These are phyloP conservation scores for Apis dorsata DNA, from an alignment of 1,140 invertebrate genomes.

Conservation along the genomic window DNA sequence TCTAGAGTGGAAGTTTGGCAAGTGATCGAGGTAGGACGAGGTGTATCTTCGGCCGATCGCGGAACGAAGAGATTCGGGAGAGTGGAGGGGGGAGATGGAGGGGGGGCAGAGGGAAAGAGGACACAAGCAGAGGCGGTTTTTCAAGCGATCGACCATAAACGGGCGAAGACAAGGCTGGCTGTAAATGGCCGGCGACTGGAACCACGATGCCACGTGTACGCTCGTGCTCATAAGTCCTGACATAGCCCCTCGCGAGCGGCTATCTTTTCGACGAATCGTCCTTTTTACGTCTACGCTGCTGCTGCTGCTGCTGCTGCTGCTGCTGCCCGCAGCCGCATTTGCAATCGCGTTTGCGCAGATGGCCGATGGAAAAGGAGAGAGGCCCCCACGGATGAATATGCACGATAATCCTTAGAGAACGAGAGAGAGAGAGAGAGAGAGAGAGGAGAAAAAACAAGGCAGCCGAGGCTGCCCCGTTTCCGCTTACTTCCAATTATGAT, in stretches of 20 bases:
- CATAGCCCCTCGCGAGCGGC: constrained; percentile 44
- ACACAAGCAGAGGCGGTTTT: constrained; percentile 69
- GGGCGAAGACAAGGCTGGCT: constrained; percentile 74
- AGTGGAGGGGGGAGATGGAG: constrained; percentile 36
- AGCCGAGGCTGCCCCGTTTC: neutral
- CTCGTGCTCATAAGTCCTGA: constrained; percentile 64
- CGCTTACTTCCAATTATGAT: constrained; percentile 10
- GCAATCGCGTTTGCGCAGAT: constrained; percentile 42
- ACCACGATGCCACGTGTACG: constrained; percentile 59
- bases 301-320: neutral
- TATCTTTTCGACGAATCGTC: constrained; percentile 66
- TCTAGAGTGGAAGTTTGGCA: constrained; percentile 11
- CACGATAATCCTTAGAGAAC: neutral
- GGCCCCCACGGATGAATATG: constrained; percentile 42
- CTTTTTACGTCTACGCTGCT: constrained; percentile 55
- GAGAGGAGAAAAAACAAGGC: too few relatives aligned
- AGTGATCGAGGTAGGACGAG: neutral
- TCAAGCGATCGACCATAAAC: constrained; percentile 75
- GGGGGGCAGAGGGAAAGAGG: constrained; percentile 33
- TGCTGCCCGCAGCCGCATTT: neutral
- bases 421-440: too few relatives aligned
- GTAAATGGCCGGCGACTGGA: constrained; percentile 71
- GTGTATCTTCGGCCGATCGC: constrained; percentile 18
- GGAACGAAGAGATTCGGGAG: constrained; percentile 16
- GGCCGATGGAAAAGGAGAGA: constrained; percentile 44